Evolutionary conservation across 2,888 invertebrate genomes (phyloP), one percentile per base, ranked within the genome.

Genomic region (Odontocolon sp.): DNA sequence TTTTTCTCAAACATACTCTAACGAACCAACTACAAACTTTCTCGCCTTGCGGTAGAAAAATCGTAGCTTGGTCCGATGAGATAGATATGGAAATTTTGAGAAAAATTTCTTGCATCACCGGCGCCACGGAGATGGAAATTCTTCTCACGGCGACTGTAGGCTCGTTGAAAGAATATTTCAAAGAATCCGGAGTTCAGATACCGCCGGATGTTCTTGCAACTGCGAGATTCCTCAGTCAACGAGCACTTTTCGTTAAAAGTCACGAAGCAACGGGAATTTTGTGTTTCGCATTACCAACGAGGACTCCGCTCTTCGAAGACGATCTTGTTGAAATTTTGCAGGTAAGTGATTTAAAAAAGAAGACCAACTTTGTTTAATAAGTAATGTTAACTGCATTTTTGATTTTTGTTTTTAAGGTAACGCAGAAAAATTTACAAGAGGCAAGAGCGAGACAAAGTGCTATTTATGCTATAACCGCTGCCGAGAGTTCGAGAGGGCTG

Each of bases 11-110:
- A 16, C 91, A 92, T 74, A 92, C 92, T 45, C 92, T 93, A 3
- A 83, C 92, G 18, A 92, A 93, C 85, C 88, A 92, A 42, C 83
- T 94, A 69, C 94, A 94, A 85, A 94, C 93, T 0, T 92, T 94
- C 9, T 94, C 94, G 0, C 91, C 94, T 21, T 94, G 94, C 85
- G 95, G 95, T 1, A 91, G 95, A 78, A 95, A 95, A 91, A 94
- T 94, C 0, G 93, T 94, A 1, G 93, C 94, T 0, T 95, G 95
- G 95, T 95, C 95, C 0, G 92, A 93, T 0, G 92, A 94, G 0
- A 92, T 95, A 0, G 91, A 93, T 4, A 89, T 92, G 3, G 92
- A 92, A 0, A 88, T 92, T 9, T 90, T 95, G 4, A 92, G 92
- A 59, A 91, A 92, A 31, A 93, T 94, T 2, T 92, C 94, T 0